Evolutionary conservation across 2,888 invertebrate genomes (phyloP).

Genomic region (Eucera pruinosa): DNA sequence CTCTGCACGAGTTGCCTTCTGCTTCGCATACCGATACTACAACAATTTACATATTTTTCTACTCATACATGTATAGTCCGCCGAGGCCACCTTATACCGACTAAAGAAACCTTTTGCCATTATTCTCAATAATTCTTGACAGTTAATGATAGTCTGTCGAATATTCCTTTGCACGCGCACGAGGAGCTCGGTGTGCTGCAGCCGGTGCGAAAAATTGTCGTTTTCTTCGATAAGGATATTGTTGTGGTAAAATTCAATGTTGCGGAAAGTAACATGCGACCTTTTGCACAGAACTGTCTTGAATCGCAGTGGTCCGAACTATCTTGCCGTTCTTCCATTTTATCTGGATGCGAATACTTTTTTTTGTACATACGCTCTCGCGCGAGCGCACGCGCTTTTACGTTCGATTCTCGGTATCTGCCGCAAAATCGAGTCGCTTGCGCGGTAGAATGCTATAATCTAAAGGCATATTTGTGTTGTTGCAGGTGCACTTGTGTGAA

Average conservation of each 20-base stretch:
- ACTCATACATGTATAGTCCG: not conserved
- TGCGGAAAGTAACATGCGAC: constrained; percentile 32
- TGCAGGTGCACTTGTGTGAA: constrained; percentile 71
- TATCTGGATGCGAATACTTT: constrained; percentile 34
- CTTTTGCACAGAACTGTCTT: constrained; percentile 19
- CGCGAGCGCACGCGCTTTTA: not conserved
- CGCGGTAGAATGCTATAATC: constrained; percentile 34
- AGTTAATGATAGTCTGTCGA: constrained; percentile 2
- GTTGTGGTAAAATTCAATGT: constrained; percentile 32
- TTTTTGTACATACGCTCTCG: not conserved
- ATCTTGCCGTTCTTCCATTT: constrained; percentile 8
- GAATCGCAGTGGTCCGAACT: not conserved
- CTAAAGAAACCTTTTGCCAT: too few relatives aligned
- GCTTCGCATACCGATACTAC: not conserved
- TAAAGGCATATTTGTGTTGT: constrained; percentile 53
- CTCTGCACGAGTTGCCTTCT: constrained; percentile 5
- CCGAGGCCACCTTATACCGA: not conserved
- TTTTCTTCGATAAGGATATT: not conserved
- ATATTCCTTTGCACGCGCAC: not conserved
- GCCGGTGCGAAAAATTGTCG: not conserved
- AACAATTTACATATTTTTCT: constrained; percentile 24
- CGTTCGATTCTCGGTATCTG: constrained; percentile 32
- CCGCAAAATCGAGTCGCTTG: constrained; percentile 15
- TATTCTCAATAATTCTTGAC: too few relatives aligned
- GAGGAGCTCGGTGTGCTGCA: not conserved